Evolutionary conservation across 2,888 invertebrate genomes (phyloP), one percentile per base, ranked within the genome.

Genomic region (Tanytarsus gracilentus): DNA sequence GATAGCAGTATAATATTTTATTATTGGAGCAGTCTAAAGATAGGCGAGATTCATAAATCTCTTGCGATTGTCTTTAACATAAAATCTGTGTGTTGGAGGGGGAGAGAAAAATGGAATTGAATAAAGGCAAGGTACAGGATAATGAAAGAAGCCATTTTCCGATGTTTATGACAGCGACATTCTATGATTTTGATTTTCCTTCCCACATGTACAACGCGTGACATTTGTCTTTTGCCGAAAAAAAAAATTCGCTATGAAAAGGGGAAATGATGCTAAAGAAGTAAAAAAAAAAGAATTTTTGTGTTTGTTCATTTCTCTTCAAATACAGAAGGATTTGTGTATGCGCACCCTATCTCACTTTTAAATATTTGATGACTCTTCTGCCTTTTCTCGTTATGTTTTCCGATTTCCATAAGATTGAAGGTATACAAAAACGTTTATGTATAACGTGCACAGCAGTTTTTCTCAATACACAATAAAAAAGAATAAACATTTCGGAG

Each of bases 1-100:
- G n/a, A 53, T 53, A 53, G 36, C 53, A 53, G 36, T 44, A 44
- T 53, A 36, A 53, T 53, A 53, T 53, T 53, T 53, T 30, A 53
- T 33, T 14, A 26, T 40, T 18, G 21, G 16, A 14, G 40, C 16
- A 44, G 21, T 11, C 21, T 11, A 44, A 44, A 21, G 23, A 44
- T 11, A 44, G 44, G 25, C 23, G 33, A 33, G 27, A 56, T 56
- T 56, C 55, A 56, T 56, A 56, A 56, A 56, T 56, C 55, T 56
- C 30, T 9, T 14, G 44, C n/a, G 16, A 4, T 36, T 36, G 36
- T n/a, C n/a, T n/a, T n/a, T n/a, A n/a, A n/a, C n/a, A n/a, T n/a
- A n/a, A n/a, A n/a, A n/a, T n/a, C n/a, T n/a, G n/a, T n/a, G n/a
- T n/a, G n/a, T n/a, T n/a, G n/a, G n/a, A n/a, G n/a, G n/a, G n/a